Evolutionary conservation across 37 sponge, comb jelly and placozoan species (phyloP).

Genomic region (Mnemiopsis leidyi): DNA sequence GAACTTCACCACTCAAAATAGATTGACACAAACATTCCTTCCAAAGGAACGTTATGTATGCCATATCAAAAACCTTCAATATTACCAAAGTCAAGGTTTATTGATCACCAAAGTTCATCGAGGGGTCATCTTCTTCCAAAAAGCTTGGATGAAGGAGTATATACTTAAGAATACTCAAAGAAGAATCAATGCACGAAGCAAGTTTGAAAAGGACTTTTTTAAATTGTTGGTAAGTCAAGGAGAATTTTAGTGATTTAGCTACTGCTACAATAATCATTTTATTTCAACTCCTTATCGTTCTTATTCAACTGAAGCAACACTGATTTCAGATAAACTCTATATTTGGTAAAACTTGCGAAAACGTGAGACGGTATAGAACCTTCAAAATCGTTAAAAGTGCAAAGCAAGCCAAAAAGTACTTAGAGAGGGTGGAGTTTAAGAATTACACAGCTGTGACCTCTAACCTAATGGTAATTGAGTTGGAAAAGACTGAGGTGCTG

Average conservation of each 20-base stretch:
- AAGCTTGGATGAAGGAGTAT: conserved; percentile 9
- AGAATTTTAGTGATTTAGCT: background rate
- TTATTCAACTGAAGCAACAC: conserved; percentile 1
- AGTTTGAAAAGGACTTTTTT: conserved; percentile 34
- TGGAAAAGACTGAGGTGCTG: background rate
- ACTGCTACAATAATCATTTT: background rate
- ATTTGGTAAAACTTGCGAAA: conserved; percentile 46
- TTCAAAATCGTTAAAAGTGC: background rate
- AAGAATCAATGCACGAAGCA: conserved; percentile 16
- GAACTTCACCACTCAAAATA: background rate
- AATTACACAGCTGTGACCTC: background rate
- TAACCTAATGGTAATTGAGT: background rate
- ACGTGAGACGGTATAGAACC: background rate
- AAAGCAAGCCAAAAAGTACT: background rate
- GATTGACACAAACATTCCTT: conserved; percentile 7
- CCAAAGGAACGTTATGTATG: background rate
- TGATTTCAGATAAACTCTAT: conserved; percentile 32
- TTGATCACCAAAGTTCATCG: background rate
- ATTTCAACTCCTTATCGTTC: background rate
- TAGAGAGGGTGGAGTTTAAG: background rate
- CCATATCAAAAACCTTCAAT: background rate
- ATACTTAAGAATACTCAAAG: background rate
- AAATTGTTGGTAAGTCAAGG: background rate
- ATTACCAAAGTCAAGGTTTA: background rate
- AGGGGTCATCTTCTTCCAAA: background rate